phyloP scores from a whole-genome alignment of 1,140 invertebrate genomes.

The Piezodorus guildinii region DNA sequence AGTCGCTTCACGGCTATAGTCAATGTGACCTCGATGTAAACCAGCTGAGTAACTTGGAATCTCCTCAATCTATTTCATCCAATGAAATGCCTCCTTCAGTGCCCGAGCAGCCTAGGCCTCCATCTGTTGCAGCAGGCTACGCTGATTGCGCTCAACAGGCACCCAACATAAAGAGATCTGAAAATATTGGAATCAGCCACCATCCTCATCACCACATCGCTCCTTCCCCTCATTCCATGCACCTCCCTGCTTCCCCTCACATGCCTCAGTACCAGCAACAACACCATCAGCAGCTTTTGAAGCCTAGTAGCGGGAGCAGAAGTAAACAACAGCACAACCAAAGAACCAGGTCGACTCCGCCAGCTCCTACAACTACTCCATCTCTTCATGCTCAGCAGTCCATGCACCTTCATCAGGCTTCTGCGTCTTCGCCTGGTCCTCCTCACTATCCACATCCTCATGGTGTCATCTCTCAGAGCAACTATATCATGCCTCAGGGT shows the following conservation, averaged over 20 bases:
- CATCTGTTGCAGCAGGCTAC: slow-evolving; percentile 21
- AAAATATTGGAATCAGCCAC: no score
- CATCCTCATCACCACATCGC: not conserved
- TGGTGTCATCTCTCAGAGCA: slow-evolving; percentile 9
- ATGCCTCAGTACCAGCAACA: slow-evolving; percentile 14
- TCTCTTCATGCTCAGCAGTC: not conserved
- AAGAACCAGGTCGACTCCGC: slow-evolving; percentile 37
- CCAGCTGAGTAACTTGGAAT: slow-evolving; percentile 64
- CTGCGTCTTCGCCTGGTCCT: slow-evolving; percentile 29
- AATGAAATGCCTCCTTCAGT: slow-evolving; percentile 51
- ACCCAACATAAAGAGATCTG: no score
- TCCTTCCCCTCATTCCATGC: not conserved
- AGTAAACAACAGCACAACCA: slow-evolving; percentile 30
- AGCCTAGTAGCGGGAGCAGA: slow-evolving; percentile 30
- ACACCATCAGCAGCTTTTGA: slow-evolving; percentile 37
- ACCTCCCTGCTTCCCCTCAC: not conserved
- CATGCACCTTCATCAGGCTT: slow-evolving; percentile 32
- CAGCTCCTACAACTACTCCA: slow-evolving; percentile 37
- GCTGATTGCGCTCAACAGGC: slow-evolving; percentile 32
- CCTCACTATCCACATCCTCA: slow-evolving; percentile 39
- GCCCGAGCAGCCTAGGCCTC: slow-evolving; percentile 24
- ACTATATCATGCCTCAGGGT: slow-evolving; percentile 18
- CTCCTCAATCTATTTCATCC: slow-evolving; percentile 65
- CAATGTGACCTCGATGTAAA: slow-evolving; percentile 71
- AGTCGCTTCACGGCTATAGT: slow-evolving; percentile 57